Conservation (phyloP, 2,113 vertebrate species). For the Chionodraco myersi region DNA sequence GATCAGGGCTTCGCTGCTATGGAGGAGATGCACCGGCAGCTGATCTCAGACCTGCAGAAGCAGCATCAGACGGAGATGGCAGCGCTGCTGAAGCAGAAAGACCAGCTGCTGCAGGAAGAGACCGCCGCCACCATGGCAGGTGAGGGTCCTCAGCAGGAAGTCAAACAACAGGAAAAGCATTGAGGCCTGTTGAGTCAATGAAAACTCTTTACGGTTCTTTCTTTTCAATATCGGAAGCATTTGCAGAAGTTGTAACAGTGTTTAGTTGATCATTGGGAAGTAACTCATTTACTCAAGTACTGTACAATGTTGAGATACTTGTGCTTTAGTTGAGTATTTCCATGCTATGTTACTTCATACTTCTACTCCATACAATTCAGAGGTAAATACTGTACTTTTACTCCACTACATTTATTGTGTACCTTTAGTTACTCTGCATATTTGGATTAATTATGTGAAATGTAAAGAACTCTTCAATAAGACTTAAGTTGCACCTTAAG, state of each 20-base stretch:
- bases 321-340: too few relatives aligned
- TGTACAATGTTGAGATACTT: too few relatives aligned
- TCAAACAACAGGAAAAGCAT: background rate
- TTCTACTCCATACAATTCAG: too few relatives aligned
- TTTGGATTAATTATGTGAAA: too few relatives aligned
- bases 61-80: conserved; percentile 93
- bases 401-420: too few relatives aligned
- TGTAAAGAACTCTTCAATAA: too few relatives aligned
- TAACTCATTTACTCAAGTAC: too few relatives aligned
- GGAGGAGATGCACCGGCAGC: conserved; percentile 92
- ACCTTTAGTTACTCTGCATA: too few relatives aligned
- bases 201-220: background rate
- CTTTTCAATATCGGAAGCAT: background rate
- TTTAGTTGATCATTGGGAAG: background rate
- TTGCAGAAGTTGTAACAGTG: background rate
- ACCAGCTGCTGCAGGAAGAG: conserved; percentile 91
- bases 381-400: too few relatives aligned
- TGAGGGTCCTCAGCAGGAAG: conserved; percentile 41
- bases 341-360: too few relatives aligned
- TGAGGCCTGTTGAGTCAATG: background rate
- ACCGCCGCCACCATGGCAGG: conserved; percentile 93
- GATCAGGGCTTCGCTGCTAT: conserved; percentile 89
- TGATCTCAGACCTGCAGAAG: conserved; percentile 90
- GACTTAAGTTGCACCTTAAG: too few relatives aligned
- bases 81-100: conserved; percentile 90